phyloP scores from a whole-genome alignment of 2,797 vertebrate species.

The Garrulus glandarius region DNA sequence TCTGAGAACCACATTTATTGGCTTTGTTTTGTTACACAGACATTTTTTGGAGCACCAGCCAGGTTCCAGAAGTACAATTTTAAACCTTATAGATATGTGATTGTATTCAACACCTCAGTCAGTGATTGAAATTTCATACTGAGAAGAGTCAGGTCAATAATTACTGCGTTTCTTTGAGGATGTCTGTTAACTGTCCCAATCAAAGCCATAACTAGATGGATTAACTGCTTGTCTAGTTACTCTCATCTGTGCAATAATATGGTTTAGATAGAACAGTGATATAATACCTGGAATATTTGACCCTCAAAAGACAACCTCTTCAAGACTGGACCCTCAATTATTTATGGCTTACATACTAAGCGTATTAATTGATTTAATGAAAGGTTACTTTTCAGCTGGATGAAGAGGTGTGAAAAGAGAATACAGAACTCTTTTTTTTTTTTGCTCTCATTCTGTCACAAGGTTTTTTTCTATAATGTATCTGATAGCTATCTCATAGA shows the following conservation, averaged over 20 bases:
- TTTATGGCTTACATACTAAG: neutral
- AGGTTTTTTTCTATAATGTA: neutral
- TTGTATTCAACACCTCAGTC: constrained; percentile 50
- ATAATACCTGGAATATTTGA: neutral
- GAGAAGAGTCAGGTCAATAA: constrained; percentile 15
- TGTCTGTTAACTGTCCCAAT: constrained; percentile 36
- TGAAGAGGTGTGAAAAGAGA: neutral
- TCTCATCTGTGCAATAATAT: neutral
- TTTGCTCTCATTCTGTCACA: neutral
- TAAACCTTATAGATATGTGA: neutral
- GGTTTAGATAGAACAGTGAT: neutral
- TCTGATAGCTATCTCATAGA: neutral
- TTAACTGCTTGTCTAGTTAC: constrained; percentile 16
- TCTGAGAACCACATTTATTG: constrained; percentile 4
- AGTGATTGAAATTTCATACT: constrained; percentile 46
- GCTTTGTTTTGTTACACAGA: neutral
- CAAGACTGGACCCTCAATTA: neutral
- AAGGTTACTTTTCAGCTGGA: neutral
- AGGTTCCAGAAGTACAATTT: neutral
- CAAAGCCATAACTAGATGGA: constrained; percentile 8
- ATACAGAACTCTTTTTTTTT: neutral
- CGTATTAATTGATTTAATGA: neutral
- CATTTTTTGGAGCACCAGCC: neutral
- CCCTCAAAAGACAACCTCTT: neutral
- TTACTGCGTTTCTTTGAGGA: neutral